Base-by-base conservation (phyloP, 2,888 invertebrate species). In the Cerceris ruficornis region DNA sequence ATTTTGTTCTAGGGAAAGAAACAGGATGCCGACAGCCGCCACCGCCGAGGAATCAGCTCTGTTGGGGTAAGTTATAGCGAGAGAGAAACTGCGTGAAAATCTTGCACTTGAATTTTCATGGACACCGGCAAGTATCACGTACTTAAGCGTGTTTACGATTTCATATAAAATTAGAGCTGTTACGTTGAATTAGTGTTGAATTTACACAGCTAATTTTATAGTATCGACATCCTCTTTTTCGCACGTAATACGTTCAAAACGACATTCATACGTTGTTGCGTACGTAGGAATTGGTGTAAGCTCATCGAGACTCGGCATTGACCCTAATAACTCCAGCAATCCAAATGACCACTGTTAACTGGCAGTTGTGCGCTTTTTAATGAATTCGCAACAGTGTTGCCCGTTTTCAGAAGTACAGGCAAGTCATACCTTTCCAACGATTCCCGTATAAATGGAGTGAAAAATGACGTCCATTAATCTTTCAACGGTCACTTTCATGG, bases 1-100 rank as follows among this genome's bases (percentile, higher is more conserved):
- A 90, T 92, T 92, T 89, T 92, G 92, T 92, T 92, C 86, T 92
- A 92, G 92, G 92, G 90, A 92, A 84, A 90, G 87, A 91, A 89
- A 88, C 90, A 95, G 94, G 93, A 96, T 96, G 96, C 96, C 96
- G 88, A 93, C 95, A 85, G 94, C 95, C 89, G 95, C 93, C 82
- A 93, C 94, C 88, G 96, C 96, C 92, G 97, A 97, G 94, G 97
- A 97, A 94, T 96, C 97, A 88, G 96, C 97, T 92, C 95, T 97
- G 82, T 94, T 97, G 93, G 96, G 97, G 97, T 97, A 95, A 97
- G 97, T 92, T 83, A 68, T 61, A 67, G 62, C 57, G 64, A 17
- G 71, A 68, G 69, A 80, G 66, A 68, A 69, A 55, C 42, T 42
- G 43, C 14, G 52, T 7, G 52, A 46, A 52, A n/a, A 52, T 7